Evolutionary conservation across 30 jellyfish, hydroid and myxozoan genomes (phyloP).

Genomic region (Hydractinia symbiolongicarpus): DNA sequence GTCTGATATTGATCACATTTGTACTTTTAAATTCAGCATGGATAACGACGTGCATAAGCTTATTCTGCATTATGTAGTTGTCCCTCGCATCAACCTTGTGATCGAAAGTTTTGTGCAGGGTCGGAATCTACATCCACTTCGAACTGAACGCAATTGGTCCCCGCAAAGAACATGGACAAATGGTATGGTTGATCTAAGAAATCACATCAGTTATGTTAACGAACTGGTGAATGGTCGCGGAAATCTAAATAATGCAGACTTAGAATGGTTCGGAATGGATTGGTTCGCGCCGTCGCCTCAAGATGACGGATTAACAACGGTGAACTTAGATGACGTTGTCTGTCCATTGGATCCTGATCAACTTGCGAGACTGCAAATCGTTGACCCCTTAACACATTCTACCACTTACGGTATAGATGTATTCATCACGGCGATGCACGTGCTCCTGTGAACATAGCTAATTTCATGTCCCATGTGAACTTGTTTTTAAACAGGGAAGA

Average conservation of each 20-base stretch:
- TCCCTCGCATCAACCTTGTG: conserved; percentile 5
- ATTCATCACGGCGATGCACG: too few species aligned
- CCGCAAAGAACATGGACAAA: conserved; percentile 15
- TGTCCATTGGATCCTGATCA: too few species aligned
- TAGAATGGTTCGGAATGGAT: conserved; percentile 23
- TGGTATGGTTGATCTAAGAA: conserved; percentile 33
- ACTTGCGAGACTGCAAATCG: too few species aligned
- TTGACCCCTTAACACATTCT: too few species aligned
- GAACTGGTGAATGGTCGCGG: neutral
- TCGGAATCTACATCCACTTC: conserved; percentile 30
- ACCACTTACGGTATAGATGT: too few species aligned
- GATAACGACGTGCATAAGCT: too few species aligned
- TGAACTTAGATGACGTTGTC: conserved; percentile 18
- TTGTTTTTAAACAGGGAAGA: too few species aligned
- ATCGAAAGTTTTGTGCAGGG: conserved; percentile 1
- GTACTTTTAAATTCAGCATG: too few species aligned
- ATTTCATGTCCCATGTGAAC: too few species aligned
- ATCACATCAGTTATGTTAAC: neutral
- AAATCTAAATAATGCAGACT: neutral
- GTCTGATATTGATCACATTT: too few species aligned
- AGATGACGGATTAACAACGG: conserved; percentile 3
- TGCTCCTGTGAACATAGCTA: too few species aligned
- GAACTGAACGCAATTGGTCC: conserved; percentile 11
- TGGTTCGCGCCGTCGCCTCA: neutral
- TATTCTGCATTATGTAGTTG: neutral